Conservation (phyloP, 2,113 vertebrate genomes). For the cat (Felis catus) region F.catus_Fca126_mat1.0 CM031425.1:34909501-34910000, state of each 20-base stretch:
- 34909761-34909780: background rate
- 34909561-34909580: background rate
- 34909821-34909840: background rate
- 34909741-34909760: background rate
- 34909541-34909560: background rate
- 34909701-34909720: background rate
- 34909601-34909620: background rate
- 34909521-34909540: background rate
- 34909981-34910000: background rate
- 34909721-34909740: constrained; percentile 11
- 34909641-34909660: background rate
- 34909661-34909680: background rate
- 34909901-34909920: background rate
- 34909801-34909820: background rate
- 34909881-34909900: background rate
- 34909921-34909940: constrained; percentile 30
- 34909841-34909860: background rate
- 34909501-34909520: background rate
- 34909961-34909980: background rate
- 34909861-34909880: background rate
- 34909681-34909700: background rate
- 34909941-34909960: constrained; percentile 43
- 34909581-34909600: background rate
- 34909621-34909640: background rate
- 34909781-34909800: background rate